Conservation (phyloP, 1,140 invertebrate genomes). For the Schlechtendalia chinensis region DNA sequence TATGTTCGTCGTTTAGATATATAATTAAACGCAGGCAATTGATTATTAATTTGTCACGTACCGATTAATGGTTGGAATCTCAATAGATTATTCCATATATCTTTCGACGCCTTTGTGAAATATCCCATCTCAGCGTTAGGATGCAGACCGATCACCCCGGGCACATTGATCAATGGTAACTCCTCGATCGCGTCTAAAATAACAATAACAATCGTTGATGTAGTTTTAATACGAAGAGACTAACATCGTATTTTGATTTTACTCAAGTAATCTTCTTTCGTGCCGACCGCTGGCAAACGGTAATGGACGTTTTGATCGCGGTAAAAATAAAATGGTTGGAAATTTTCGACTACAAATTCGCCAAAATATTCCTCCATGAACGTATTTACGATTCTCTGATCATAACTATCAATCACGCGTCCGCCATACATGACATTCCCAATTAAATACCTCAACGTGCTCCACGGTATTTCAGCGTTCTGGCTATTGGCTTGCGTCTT, state of each 20-base stretch:
- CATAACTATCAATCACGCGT: conserved; percentile 84
- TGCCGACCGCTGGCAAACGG: conserved; percentile 69
- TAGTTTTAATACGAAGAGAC: not conserved
- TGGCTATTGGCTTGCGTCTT: conserved; percentile 28
- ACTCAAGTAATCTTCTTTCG: conserved; percentile 67
- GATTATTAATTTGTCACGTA: not conserved
- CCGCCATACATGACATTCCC: conserved; percentile 94
- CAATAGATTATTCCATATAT: conserved; percentile 80
- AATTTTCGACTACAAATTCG: conserved; percentile 85
- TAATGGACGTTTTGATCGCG: conserved; percentile 73
- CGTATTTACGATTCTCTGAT: conserved; percentile 76
- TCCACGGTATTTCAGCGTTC: conserved; percentile 71
- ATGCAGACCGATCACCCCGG: conserved; percentile 87
- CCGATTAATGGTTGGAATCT: conserved; percentile 82
- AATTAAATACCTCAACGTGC: conserved; percentile 85
- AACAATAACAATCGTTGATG: not conserved
- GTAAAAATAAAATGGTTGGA: conserved; percentile 87
- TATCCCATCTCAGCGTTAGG: conserved; percentile 82
- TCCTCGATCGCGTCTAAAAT: conserved; percentile 63
- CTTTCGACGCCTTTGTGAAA: conserved; percentile 71
- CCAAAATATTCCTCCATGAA: conserved; percentile 94
- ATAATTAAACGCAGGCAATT: not conserved
- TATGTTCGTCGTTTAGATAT: too few relatives aligned
- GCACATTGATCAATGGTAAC: conserved; percentile 71
- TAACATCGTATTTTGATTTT: conserved; percentile 47